phyloP scores from a whole-genome alignment of 1,140 invertebrate genomes.

The Lordiphosa collinella region DNA sequence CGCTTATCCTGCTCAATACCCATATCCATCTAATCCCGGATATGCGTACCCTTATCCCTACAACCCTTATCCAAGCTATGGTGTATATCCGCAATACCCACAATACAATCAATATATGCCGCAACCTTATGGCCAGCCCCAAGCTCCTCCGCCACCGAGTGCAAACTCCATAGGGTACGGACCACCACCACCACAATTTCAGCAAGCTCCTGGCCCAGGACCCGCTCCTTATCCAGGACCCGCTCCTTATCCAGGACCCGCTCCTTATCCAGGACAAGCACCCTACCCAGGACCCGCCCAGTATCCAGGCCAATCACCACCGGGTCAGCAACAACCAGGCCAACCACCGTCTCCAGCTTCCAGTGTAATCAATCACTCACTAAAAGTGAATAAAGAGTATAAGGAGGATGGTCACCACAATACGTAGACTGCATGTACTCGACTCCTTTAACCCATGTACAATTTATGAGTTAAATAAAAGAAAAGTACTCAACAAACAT shows the following conservation, averaged over 20 bases:
- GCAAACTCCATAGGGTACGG: neutral
- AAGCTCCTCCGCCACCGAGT: constrained; percentile 5
- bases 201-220: constrained; percentile 13
- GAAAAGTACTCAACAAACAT: too few relatives aligned
- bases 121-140: constrained; percentile 1
- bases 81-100: constrained; percentile 3
- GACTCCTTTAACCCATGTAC: too few relatives aligned
- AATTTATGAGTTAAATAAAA: too few relatives aligned
- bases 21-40: neutral
- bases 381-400: constrained; percentile 59
- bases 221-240: neutral
- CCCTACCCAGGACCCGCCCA: neutral
- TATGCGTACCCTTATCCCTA: constrained; percentile 6
- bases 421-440: neutral
- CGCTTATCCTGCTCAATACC: constrained; percentile 11
- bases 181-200: constrained; percentile 8
- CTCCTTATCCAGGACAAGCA: neutral
- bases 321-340: constrained; percentile 6
- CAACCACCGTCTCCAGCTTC: constrained; percentile 6
- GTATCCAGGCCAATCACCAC: neutral
- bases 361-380: constrained; percentile 56
- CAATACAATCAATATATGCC: constrained; percentile 20
- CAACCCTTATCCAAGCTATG: constrained; percentile 7
- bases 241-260: neutral
- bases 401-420: constrained; percentile 44